phyloP scores from a whole-genome alignment of 1,140 invertebrate genomes.

The Bombus confusus region DNA sequence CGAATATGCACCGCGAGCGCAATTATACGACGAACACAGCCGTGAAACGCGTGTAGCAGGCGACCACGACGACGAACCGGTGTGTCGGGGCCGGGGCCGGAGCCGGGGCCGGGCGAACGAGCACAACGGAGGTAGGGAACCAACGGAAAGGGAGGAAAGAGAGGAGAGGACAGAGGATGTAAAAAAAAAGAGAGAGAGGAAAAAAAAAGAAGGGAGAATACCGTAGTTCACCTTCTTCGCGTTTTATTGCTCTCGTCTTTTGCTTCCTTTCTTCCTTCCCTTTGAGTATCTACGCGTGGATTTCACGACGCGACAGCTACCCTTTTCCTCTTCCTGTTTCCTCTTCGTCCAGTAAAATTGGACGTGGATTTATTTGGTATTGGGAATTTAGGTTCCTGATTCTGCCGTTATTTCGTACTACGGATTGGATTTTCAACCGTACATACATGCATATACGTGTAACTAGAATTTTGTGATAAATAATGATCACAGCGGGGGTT shows the following conservation, averaged over 20 bases:
- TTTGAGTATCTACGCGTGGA: constrained; percentile 11
- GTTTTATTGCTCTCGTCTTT: constrained; percentile 35
- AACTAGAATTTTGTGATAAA: neutral
- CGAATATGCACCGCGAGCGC: constrained; percentile 60
- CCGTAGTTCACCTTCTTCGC: constrained; percentile 34
- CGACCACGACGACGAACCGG: constrained; percentile 11
- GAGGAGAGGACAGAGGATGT: neutral
- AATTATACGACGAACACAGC: constrained; percentile 58
- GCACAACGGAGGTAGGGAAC: neutral
- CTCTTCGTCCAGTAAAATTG: neutral
- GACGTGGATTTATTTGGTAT: neutral
- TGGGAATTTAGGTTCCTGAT: neutral
- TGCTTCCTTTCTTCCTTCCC: constrained; percentile 5
- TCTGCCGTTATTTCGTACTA: no score
- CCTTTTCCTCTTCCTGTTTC: constrained; percentile 7
- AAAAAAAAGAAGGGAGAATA: neutral
- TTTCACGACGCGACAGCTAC: neutral
- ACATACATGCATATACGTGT: no score
- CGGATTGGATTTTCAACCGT: no score
- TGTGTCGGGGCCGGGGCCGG: neutral
- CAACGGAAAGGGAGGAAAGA: neutral
- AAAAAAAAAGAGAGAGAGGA: no score
- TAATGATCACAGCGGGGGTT: no score
- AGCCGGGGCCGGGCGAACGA: neutral
- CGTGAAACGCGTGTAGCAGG: constrained; percentile 41